Evolutionary conservation across 2,888 invertebrate species (phyloP).

Genomic region (Hydraecia micacea): DNA sequence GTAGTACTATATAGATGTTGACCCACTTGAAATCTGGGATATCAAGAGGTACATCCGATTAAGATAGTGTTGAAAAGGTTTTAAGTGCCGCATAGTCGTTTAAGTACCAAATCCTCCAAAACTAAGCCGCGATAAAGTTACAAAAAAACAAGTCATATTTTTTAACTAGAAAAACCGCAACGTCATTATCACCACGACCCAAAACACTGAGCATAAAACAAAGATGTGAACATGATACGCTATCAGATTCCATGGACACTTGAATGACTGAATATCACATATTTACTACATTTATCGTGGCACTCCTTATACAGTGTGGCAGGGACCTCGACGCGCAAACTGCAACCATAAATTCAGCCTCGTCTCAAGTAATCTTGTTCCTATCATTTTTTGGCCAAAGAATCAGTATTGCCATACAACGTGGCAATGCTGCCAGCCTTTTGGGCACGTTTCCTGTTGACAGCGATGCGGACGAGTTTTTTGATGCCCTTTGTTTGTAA

Average conservation of each 20-base stretch:
- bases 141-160: neutral
- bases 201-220: conserved; percentile 22
- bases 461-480: too few species aligned
- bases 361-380: too few species aligned
- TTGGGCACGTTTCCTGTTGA: too few species aligned
- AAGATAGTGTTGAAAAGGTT: neutral
- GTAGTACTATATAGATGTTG: neutral
- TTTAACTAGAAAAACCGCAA: neutral
- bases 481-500: too few species aligned
- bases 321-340: too few species aligned
- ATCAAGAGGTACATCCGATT: neutral
- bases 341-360: too few species aligned
- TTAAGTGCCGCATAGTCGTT: neutral
- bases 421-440: too few species aligned
- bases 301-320: neutral
- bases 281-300: conserved; percentile 41
- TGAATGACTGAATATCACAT: conserved; percentile 15
- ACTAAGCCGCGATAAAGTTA: neutral
- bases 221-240: conserved; percentile 1
- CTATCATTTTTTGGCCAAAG: too few species aligned
- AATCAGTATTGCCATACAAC: too few species aligned
- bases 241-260: conserved; percentile 24
- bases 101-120: neutral
- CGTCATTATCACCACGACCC: neutral
- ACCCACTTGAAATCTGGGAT: neutral